phyloP scores from a whole-genome alignment of 2,113 vertebrate species.

The Scomber scombrus region DNA sequence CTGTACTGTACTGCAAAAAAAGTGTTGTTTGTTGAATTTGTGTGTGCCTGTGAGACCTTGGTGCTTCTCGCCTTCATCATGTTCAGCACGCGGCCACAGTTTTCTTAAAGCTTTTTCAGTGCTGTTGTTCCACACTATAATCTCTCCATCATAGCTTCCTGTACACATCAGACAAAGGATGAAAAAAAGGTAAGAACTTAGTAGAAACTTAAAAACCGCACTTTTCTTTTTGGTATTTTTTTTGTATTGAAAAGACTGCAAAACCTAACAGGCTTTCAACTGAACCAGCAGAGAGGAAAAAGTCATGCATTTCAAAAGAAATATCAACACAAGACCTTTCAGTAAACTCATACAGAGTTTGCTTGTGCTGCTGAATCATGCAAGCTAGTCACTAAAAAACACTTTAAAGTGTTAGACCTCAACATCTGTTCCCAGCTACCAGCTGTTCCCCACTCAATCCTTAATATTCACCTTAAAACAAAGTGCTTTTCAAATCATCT shows the following conservation, averaged over 20 bases:
- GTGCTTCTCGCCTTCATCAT: slow-evolving; percentile 47
- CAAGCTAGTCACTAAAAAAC: slow-evolving; percentile 36
- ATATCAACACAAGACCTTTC: slow-evolving; percentile 18
- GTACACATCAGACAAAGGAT: slow-evolving; percentile 32
- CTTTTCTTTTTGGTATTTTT: not conserved
- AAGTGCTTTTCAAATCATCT: not conserved
- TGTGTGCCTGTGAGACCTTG: slow-evolving; percentile 50
- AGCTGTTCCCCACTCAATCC: not conserved
- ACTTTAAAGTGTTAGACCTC: slow-evolving; percentile 48
- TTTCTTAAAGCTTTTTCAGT: slow-evolving; percentile 84
- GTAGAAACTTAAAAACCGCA: slow-evolving; percentile 1
- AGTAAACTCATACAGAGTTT: slow-evolving; percentile 3
- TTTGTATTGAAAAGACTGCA: not conserved
- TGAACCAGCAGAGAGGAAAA: not conserved
- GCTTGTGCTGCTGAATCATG: slow-evolving; percentile 50
- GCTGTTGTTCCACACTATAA: slow-evolving; percentile 85
- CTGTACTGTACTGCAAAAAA: not conserved
- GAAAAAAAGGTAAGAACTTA: not conserved
- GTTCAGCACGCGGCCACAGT: slow-evolving; percentile 63
- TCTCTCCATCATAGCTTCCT: slow-evolving; percentile 85
- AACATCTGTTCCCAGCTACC: slow-evolving; percentile 59
- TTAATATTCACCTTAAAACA: too few species aligned
- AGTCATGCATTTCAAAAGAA: not conserved
- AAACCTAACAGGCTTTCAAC: not conserved
- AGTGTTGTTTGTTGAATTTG: not conserved